Evolutionary conservation across 2,888 invertebrate genomes (phyloP), one percentile per base, ranked within the genome.

Genomic region (Cosmia trapezina): DNA sequence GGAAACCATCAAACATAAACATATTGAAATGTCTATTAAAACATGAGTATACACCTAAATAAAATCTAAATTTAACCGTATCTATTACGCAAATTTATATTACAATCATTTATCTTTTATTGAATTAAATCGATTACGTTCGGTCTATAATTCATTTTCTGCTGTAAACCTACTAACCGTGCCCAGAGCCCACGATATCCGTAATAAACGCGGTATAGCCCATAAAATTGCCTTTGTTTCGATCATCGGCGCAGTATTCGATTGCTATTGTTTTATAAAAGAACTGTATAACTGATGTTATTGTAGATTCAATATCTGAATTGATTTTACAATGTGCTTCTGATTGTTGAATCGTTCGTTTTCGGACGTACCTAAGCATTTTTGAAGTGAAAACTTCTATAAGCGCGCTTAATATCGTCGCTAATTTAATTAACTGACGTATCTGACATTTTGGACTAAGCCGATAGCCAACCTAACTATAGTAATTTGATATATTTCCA

Each of bases 51-150:
- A 33, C 28, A 37, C 19, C 5, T 33, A 14, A 57, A 49, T 2
- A 75, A 43, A 17, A 57, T 19, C 14, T 22, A n/a, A 51, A 49
- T 11, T 53, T 41, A 57, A 51, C 49, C 17, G 22, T 37, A n/a
- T 37, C n/a, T 43, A n/a, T n/a, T n/a, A 22, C 12, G 63, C 11
- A 49, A 60, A 51, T 77, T 61, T 17, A 56, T 12, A 56, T 71
- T 41, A 62, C 14, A 61, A 77, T 68, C 43, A 72, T 66, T 73
- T 33, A 57, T 57, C 5, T 73, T 67, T 51, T 79, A 74, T 74
- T 61, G 78, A 73, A 61, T 68, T 57, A 66, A 62, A 75, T 80
- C 57, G 66, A 80, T 75, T 66, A 76, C 43, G 43, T 66, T 43
- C 28, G 14, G 12, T 51, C 57, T 22, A 62, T 74, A 57, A 62